phyloP scores from a whole-genome alignment of 1,140 invertebrate species.

The Manduca sexta region DNA sequence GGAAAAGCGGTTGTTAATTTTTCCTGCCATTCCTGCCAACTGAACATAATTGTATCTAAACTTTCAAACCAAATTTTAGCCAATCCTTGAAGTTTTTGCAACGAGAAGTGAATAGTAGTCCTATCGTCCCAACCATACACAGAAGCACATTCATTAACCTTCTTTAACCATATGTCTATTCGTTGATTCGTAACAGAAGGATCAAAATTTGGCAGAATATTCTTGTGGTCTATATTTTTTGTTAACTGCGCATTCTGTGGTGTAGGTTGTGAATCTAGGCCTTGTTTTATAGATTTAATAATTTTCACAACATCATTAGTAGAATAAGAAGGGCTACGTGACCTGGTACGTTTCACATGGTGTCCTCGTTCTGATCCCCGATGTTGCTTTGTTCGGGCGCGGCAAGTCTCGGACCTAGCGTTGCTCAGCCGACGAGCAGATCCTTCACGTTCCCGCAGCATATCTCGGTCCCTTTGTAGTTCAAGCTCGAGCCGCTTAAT shows the following conservation, averaged over 20 bases:
- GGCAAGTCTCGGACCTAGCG: neutral
- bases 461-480: conserved; percentile 1
- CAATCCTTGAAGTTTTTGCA: conserved; percentile 27
- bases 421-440: neutral
- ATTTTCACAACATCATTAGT: conserved; percentile 13
- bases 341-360: conserved; percentile 6
- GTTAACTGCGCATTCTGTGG: no score
- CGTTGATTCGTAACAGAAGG: no score
- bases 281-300: no score
- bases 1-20: conserved; percentile 28
- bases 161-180: conserved; percentile 16
- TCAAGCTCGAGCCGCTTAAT: conserved; percentile 1
- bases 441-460: conserved; percentile 1
- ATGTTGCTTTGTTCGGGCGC: neutral
- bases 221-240: no score
- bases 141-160: conserved; percentile 24
- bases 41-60: conserved; percentile 19
- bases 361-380: neutral
- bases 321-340: conserved; percentile 15
- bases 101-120: conserved; percentile 19
- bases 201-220: no score
- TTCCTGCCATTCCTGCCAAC: conserved; percentile 24
- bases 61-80: conserved; percentile 25
- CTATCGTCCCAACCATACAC: conserved; percentile 27
- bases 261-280: no score